Conservation (phyloP, 2,113 vertebrate genomes). For the Furnarius figulus region DNA sequence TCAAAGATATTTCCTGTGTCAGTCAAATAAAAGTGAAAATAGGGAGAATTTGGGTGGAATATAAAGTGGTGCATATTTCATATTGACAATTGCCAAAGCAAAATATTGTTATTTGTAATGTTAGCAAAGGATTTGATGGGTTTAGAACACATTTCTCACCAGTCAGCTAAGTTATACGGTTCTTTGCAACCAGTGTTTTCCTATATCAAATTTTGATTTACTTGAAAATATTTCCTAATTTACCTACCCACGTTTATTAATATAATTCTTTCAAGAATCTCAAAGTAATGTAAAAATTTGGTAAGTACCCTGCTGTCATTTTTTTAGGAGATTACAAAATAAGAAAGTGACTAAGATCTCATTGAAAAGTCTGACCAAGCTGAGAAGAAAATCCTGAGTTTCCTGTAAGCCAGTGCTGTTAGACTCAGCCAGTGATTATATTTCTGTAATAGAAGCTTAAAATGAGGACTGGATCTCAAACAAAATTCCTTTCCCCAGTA, state of each 20-base stretch:
- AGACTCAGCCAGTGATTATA: not conserved
- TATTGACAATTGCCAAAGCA: not conserved
- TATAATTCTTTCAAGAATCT: not conserved
- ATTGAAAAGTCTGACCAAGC: not conserved
- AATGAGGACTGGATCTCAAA: not conserved
- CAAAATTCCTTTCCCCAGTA: not conserved
- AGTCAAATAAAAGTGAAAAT: not conserved
- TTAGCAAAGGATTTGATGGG: not conserved
- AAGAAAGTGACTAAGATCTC: not conserved
- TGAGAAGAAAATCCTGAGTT: not conserved
- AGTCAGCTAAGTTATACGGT: not conserved
- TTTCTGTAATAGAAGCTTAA: not conserved
- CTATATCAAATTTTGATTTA: not conserved
- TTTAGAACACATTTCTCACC: not conserved
- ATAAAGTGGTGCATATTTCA: not conserved
- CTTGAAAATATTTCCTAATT: not conserved
- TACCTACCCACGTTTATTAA: not conserved
- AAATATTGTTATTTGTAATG: not conserved
- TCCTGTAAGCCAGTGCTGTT: not conserved
- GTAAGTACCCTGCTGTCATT: not conserved
- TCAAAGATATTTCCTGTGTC: not conserved
- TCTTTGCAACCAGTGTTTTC: not conserved
- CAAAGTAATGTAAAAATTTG: not conserved
- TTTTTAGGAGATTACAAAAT: not conserved
- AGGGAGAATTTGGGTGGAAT: not conserved